Percentiles rank a stretch among this genome's conserved stretches.
phyloP scores from a whole-genome alignment of 2,113 vertebrate species.

The Paedocypris sp. region DNA sequence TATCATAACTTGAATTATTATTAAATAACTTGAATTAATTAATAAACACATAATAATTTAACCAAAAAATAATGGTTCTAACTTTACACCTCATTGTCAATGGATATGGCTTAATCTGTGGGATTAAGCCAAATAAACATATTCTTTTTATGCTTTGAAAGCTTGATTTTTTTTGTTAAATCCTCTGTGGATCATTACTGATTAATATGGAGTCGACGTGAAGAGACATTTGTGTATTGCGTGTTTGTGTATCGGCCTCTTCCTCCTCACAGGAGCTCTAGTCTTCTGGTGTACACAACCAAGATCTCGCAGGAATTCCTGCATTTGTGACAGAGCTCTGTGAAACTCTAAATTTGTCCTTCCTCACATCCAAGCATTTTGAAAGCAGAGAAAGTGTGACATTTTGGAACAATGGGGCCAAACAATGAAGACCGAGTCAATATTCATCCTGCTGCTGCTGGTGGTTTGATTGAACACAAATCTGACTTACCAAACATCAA shows the following conservation, averaged over 20 bases:
- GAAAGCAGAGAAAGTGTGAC: conserved; percentile 48
- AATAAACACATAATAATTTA: too few species aligned
- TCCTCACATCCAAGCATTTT: conserved; percentile 30
- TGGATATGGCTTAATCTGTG: too few species aligned
- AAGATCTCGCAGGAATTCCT: conserved; percentile 59
- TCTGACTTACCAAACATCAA: background rate
- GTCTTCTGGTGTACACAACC: background rate
- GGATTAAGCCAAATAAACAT: too few species aligned
- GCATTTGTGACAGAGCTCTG: conserved; percentile 48
- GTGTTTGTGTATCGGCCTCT: conserved; percentile 1
- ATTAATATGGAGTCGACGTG: too few species aligned
- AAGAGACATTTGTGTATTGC: background rate
- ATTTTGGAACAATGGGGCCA: conserved; percentile 45
- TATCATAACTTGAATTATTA: too few species aligned
- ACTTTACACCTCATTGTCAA: too few species aligned
- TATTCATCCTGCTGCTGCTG: background rate
- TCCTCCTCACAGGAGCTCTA: background rate
- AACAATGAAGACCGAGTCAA: conserved; percentile 32
- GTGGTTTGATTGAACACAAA: too few species aligned
- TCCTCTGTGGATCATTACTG: too few species aligned
- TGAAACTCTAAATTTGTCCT: conserved; percentile 49
- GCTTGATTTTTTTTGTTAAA: too few species aligned
- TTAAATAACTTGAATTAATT: too few species aligned
- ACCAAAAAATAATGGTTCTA: too few species aligned
- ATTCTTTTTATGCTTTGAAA: too few species aligned